Evolutionary conservation across 2,888 invertebrate genomes (phyloP).

Genomic region (Volucella inflata): DNA sequence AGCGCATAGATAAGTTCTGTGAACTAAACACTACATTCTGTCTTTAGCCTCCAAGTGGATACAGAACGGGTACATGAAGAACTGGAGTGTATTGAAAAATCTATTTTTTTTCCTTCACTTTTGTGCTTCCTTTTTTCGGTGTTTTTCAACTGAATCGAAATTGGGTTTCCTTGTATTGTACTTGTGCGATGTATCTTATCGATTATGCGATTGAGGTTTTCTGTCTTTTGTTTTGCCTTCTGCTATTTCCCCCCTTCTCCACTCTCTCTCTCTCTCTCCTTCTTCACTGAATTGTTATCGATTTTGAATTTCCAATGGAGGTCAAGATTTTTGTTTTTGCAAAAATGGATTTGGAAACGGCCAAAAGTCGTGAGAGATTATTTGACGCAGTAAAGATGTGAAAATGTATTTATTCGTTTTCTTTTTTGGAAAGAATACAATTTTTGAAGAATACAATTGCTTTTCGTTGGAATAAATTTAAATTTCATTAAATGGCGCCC

Average conservation of each 20-base stretch:
- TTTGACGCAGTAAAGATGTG: neutral
- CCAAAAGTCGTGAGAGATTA: constrained; percentile 4
- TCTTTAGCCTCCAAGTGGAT: constrained; percentile 1
- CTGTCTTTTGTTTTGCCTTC: neutral
- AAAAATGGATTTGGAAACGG: constrained; percentile 34
- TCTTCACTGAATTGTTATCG: constrained; percentile 28
- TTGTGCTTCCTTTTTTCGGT: neutral
- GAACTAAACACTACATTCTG: constrained; percentile 8
- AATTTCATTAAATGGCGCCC: constrained; percentile 42
- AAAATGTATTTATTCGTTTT: neutral
- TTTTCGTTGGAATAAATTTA: constrained; percentile 38
- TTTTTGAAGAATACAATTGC: neutral
- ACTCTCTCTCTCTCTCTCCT: neutral
- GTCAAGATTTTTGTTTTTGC: constrained; percentile 38
- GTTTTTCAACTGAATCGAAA: constrained; percentile 30
- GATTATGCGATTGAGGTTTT: constrained; percentile 24
- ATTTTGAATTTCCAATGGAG: constrained; percentile 39
- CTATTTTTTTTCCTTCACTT: neutral
- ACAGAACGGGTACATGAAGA: neutral
- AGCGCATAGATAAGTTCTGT: constrained; percentile 33
- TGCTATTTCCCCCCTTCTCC: no score
- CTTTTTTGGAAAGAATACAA: neutral
- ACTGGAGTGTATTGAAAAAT: neutral
- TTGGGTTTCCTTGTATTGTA: neutral
- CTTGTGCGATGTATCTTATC: constrained; percentile 22